Evolutionary conservation across 2,888 invertebrate species (phyloP).

Genomic region (Leptinotarsa juncta): DNA sequence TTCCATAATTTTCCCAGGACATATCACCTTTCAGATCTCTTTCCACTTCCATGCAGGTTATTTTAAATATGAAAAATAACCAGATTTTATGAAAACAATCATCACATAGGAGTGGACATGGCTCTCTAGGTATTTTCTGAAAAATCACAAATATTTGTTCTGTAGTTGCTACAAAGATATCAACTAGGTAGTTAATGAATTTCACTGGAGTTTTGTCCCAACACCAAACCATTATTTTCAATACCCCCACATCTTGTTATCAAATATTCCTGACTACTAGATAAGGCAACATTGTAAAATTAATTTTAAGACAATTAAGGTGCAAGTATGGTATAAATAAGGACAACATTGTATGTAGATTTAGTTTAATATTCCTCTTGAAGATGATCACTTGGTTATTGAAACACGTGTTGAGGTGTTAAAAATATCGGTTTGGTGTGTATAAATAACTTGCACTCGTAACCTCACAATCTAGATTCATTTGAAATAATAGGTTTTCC

Average conservation of each 20-base stretch:
- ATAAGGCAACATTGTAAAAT: too few species aligned
- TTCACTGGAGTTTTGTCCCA: too few species aligned
- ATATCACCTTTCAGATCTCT: constrained; percentile 25
- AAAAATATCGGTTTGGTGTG: too few species aligned
- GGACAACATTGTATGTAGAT: too few species aligned
- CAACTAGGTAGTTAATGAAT: not conserved
- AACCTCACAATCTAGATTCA: too few species aligned
- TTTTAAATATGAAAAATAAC: constrained; percentile 23
- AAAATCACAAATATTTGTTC: not conserved
- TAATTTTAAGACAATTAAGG: too few species aligned
- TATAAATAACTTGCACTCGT: too few species aligned
- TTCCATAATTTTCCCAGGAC: constrained; percentile 28
- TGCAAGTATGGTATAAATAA: too few species aligned
- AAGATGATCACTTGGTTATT: too few species aligned
- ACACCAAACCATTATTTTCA: not conserved
- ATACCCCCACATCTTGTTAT: not conserved
- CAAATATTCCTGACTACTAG: not conserved
- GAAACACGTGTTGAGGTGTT: too few species aligned
- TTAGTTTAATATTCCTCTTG: too few species aligned
- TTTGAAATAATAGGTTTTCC: too few species aligned
- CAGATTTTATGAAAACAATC: constrained; percentile 19
- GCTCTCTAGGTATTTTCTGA: constrained; percentile 23
- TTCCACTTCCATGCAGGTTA: constrained; percentile 24
- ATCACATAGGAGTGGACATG: constrained; percentile 3
- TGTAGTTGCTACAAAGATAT: not conserved